Percentiles rank a stretch among this genome's conserved stretches.
Evolutionary conservation across 1,140 invertebrate species (phyloP).

Genomic region (Calephelis virginiensis): DNA sequence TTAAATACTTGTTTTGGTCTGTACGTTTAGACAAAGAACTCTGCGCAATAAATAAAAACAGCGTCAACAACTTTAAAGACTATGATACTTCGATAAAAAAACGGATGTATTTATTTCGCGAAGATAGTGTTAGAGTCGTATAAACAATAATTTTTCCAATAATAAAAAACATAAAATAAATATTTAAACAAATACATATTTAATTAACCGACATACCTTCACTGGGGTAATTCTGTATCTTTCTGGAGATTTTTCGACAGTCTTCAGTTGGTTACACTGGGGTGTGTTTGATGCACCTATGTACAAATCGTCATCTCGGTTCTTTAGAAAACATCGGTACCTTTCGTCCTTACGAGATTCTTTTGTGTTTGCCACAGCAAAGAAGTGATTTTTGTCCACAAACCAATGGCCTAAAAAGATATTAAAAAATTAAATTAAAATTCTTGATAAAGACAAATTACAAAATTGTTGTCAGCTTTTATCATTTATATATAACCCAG

Average conservation of each 20-base stretch:
- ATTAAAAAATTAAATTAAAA: slow-evolving; percentile 5
- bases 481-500: too few species aligned
- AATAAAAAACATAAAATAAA: background rate
- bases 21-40: too few species aligned
- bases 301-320: slow-evolving; percentile 95
- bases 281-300: slow-evolving; percentile 93
- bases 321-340: slow-evolving; percentile 95
- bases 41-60: too few species aligned
- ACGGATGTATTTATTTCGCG: too few species aligned
- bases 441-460: background rate
- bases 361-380: slow-evolving; percentile 96
- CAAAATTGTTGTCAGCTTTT: background rate
- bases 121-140: too few species aligned
- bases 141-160: too few species aligned
- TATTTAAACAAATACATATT: slow-evolving; percentile 14
- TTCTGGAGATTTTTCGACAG: slow-evolving; percentile 95
- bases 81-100: too few species aligned
- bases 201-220: slow-evolving; percentile 53
- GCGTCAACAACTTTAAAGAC: too few species aligned
- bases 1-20: too few species aligned
- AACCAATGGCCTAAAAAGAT: slow-evolving; percentile 90
- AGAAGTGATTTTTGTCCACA: slow-evolving; percentile 96
- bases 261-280: slow-evolving; percentile 94
- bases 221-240: slow-evolving; percentile 92
- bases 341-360: slow-evolving; percentile 96